phyloP scores from a whole-genome alignment of 1,140 invertebrate species.

The Macrobrachium rosenbergii region DNA sequence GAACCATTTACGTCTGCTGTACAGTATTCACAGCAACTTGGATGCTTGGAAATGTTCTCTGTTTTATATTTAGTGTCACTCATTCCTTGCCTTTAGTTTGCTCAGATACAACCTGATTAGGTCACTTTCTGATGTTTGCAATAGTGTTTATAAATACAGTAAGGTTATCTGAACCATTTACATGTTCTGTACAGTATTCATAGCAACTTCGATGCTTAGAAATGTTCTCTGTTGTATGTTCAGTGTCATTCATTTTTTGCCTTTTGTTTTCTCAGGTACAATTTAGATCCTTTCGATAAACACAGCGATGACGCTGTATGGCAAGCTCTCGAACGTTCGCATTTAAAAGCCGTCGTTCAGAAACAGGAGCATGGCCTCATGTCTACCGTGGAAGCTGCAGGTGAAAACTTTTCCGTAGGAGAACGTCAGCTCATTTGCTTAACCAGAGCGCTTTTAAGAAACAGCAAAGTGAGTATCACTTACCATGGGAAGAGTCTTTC shows the following conservation, averaged over 20 bases:
- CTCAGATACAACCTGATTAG: no score
- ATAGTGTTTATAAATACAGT: background rate
- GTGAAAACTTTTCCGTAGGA: constrained; percentile 73
- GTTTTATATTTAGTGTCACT: no score
- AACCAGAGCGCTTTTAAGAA: constrained; percentile 83
- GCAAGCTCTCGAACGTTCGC: constrained; percentile 73
- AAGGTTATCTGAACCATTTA: background rate
- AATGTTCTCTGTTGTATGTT: no score
- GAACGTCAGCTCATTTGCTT: constrained; percentile 84
- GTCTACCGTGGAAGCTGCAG: constrained; percentile 72
- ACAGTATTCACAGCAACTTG: no score
- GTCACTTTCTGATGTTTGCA: constrained; percentile 58
- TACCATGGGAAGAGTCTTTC: background rate
- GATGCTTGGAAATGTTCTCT: no score
- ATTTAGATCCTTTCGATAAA: constrained; percentile 75
- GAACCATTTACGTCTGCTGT: background rate
- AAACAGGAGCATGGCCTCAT: constrained; percentile 42
- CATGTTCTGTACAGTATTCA: no score
- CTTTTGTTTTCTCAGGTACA: constrained; percentile 69
- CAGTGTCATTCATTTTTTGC: no score
- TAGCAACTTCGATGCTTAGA: no score
- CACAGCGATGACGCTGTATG: constrained; percentile 74
- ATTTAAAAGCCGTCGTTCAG: constrained; percentile 70
- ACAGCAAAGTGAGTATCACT: constrained; percentile 76
- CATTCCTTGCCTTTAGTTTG: no score